A percentile compares a stretch with the other conserved stretches of the same genome.
Evolutionary conservation across 2,113 vertebrate genomes (phyloP).

Genomic region (Aix galericulata): DNA sequence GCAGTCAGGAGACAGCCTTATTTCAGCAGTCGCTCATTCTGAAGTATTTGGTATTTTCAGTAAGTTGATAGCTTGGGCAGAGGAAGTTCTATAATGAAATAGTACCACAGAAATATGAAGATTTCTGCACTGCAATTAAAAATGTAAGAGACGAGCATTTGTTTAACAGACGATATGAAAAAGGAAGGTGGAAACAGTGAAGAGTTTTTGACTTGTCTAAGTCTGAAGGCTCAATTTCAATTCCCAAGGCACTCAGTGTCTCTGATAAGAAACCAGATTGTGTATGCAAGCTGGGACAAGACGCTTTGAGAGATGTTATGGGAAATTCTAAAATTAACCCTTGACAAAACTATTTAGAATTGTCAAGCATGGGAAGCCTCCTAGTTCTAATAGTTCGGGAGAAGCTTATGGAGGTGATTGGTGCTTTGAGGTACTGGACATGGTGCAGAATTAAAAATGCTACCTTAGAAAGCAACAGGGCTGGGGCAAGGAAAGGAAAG

Average conservation of each 20-base stretch:
- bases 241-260: neutral
- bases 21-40: neutral
- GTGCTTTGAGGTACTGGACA: neutral
- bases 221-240: neutral
- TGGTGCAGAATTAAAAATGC: neutral
- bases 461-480: neutral
- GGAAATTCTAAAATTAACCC: conserved; percentile 5
- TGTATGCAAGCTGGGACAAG: neutral
- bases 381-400: neutral
- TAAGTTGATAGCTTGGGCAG: neutral
- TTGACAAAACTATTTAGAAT: neutral
- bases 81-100: neutral
- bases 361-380: neutral
- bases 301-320: neutral
- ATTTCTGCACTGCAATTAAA: conserved; percentile 11
- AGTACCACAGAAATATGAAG: neutral
- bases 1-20: neutral
- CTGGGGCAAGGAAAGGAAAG: too few species aligned
- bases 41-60: neutral
- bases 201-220: neutral
- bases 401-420: neutral
- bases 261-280: neutral
- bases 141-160: neutral
- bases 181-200: neutral
- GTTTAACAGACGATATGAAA: neutral